phyloP scores from a whole-genome alignment of 2,888 invertebrate genomes.

The Parthenolecanium corni region DNA sequence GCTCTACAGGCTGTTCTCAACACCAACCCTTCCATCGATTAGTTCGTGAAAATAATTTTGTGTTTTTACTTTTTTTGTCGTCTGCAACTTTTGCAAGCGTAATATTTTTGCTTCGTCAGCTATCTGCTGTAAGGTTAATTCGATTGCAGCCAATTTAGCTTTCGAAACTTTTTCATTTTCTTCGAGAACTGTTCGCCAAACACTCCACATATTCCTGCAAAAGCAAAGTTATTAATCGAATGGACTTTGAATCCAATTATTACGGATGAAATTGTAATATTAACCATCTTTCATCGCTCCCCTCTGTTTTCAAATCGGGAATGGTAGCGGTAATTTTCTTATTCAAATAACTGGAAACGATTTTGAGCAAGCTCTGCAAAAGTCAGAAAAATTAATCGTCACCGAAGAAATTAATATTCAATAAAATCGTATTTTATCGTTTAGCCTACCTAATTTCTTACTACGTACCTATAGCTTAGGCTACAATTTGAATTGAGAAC shows the following conservation, averaged over 20 bases:
- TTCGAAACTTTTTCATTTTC: conserved; percentile 89
- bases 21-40: neutral
- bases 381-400: conserved; percentile 37
- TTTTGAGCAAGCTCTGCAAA: conserved; percentile 68
- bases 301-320: conserved; percentile 79
- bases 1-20: neutral
- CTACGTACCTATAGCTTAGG: conserved; percentile 12
- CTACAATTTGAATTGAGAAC: neutral
- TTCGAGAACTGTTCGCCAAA: conserved; percentile 91
- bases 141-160: conserved; percentile 81
- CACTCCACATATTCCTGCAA: conserved; percentile 87
- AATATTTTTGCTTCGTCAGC: conserved; percentile 84
- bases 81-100: conserved; percentile 68
- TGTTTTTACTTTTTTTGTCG: conserved; percentile 57
- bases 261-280: too few species aligned
- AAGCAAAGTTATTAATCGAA: conserved; percentile 28
- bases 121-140: conserved; percentile 88
- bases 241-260: neutral
- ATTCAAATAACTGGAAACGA: conserved; percentile 80
- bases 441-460: too few species aligned
- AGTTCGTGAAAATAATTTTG: neutral
- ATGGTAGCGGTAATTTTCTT: conserved; percentile 92
- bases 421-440: too few species aligned
- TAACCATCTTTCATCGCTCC: conserved; percentile 82
- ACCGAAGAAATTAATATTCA: conserved; percentile 30